These are phyloP conservation scores for Myopa tessellatipennis DNA, from an alignment of 2,888 invertebrate genomes.

Conservation along the genomic window DNA sequence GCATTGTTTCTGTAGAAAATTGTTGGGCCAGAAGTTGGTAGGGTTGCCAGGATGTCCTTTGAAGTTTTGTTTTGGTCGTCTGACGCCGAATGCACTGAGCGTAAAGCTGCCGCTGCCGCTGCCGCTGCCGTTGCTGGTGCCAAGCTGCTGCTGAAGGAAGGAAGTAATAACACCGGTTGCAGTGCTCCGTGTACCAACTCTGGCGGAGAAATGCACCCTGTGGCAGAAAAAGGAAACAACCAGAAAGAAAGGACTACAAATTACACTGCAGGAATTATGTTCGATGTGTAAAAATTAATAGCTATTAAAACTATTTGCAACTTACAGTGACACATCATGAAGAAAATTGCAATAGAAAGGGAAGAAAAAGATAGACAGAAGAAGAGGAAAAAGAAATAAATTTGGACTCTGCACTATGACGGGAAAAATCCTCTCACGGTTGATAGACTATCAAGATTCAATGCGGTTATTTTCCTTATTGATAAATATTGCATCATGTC, in stretches of 20 bases:
- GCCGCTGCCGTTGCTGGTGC: constrained; percentile 24
- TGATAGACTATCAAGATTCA: too few species aligned
- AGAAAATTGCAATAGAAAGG: too few species aligned
- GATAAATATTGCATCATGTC: too few species aligned
- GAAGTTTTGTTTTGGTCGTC: constrained; percentile 31
- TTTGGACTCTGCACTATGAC: too few species aligned
- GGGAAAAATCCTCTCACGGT: too few species aligned
- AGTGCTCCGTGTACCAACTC: not conserved
- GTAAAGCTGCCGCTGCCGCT: constrained; percentile 29
- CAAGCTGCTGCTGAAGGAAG: constrained; percentile 28
- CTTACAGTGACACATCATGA: too few species aligned
- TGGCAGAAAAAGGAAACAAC: not conserved
- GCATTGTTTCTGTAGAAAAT: constrained; percentile 11
- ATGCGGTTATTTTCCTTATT: too few species aligned
- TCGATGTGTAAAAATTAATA: not conserved
- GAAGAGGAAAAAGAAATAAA: too few species aligned
- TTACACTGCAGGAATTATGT: not conserved
- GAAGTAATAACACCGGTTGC: constrained; percentile 32
- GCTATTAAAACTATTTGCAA: not conserved
- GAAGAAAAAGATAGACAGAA: too few species aligned
- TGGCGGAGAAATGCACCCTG: not conserved
- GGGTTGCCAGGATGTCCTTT: constrained; percentile 30
- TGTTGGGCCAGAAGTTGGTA: constrained; percentile 25
- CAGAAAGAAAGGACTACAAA: not conserved
- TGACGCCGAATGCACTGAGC: constrained; percentile 22